These are phyloP conservation scores for Scaeva pyrastri DNA, from an alignment of 2,888 invertebrate species.

Conservation along the genomic window DNA sequence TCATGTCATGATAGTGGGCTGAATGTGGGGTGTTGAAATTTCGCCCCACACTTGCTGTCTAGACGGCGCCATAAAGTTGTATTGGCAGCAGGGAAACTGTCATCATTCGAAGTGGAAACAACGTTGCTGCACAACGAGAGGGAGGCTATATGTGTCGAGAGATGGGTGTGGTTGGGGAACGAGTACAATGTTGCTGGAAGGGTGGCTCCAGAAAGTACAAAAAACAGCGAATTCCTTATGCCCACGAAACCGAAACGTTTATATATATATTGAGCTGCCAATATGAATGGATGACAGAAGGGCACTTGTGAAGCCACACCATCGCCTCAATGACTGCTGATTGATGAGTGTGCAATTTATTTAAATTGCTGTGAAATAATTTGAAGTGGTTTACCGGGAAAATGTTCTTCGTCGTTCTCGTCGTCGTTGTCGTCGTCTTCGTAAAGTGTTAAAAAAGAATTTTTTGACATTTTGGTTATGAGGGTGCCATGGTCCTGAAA, in stretches of 20 bases:
- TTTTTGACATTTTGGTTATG: conserved; percentile 33
- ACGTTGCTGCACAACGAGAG: conserved; percentile 25
- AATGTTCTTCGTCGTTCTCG: conserved; percentile 3
- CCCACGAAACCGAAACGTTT: conserved; percentile 15
- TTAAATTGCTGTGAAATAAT: conserved; percentile 69
- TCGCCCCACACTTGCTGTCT: conserved; percentile 58
- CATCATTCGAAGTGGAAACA: conserved; percentile 56
- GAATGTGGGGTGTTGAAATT: neutral
- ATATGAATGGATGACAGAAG: neutral
- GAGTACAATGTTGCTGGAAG: neutral
- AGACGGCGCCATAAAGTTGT: conserved; percentile 70
- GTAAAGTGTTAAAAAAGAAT: conserved; percentile 13
- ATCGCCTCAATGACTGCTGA: conserved; percentile 64
- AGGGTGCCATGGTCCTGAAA: neutral
- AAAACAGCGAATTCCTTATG: conserved; percentile 30
- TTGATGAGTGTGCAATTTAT: conserved; percentile 73
- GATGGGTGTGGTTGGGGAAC: neutral
- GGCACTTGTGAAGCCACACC: conserved; percentile 17
- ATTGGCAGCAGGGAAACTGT: conserved; percentile 59
- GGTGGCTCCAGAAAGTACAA: neutral
- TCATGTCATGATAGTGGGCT: neutral
- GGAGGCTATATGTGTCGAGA: neutral
- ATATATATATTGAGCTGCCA: conserved; percentile 6
- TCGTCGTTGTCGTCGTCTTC: neutral
- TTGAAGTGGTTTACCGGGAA: conserved; percentile 44